Conservation (phyloP, 2,113 vertebrate genomes). For the Saccopteryx leptura region DNA sequence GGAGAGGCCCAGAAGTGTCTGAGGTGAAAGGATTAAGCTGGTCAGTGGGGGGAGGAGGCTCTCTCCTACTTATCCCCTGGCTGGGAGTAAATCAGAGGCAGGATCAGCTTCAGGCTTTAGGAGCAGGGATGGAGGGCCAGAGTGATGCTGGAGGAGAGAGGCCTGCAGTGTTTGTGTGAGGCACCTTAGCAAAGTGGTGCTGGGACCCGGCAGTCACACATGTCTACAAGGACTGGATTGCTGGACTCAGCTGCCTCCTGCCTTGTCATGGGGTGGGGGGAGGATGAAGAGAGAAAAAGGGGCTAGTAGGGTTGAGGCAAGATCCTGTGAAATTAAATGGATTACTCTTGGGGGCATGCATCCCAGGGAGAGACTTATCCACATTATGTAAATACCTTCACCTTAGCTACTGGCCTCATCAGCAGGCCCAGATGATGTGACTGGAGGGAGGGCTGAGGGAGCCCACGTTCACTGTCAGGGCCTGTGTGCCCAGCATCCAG, state of each 20-base stretch:
- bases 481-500: neutral
- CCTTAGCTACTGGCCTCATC: neutral
- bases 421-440: neutral
- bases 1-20: neutral
- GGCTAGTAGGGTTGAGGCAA: neutral
- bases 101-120: neutral
- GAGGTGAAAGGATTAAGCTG: neutral
- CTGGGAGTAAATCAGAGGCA: neutral
- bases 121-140: neutral
- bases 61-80: neutral
- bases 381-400: neutral
- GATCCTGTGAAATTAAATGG: neutral
- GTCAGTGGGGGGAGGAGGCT: neutral
- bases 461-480: neutral
- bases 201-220: neutral
- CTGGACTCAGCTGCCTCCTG: constrained; percentile 4
- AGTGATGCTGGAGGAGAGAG: neutral
- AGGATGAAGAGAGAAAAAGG: too few relatives aligned
- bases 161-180: neutral
- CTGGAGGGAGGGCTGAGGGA: neutral
- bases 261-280: neutral
- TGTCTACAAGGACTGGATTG: neutral
- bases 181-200: neutral
- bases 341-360: neutral
- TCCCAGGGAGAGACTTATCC: neutral